Evolutionary conservation across 2,113 vertebrate species (phyloP), one percentile per base, ranked within the genome.

Genomic region (Oreochromis aureus): DNA sequence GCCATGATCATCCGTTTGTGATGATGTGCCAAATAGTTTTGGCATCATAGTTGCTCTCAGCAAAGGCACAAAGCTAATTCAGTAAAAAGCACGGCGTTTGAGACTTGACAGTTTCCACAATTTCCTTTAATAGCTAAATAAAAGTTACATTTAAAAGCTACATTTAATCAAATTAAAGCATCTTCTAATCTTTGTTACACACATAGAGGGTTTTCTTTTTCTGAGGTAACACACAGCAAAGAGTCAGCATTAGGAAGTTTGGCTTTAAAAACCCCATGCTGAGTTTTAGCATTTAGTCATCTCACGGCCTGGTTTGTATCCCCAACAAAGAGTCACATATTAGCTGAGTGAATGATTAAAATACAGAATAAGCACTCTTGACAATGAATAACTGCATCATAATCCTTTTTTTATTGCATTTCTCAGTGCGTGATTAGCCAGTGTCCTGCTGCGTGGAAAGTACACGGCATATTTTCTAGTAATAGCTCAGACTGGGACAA

Each of bases 331-430:
- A 86, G 86, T 79, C 82, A 87, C 89, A 88, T 91, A 93, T 89
- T 92, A 91, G 92, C 51, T 78, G 78, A 91, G 66, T 69, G 56
- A 85, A 82, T 69, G 84, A 86, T 91, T 94, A 93, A 94, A 94
- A 87, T 9, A 85, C 54, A 78, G 86, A 71, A 91, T 87, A 90
- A 93, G 89, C 92, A 89, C 81, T 86, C 93, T 80, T 89, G 46
- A 86, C 59, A 76, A 90, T 87, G 88, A 85, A 91, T 71, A 92
- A 87, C 81, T 76, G 83, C 73, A 81, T 91, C 89, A 86, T 95
- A 96, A 95, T 96, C 94, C 93, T 12, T 81, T 93, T 94, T 95
- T 94, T 94, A 95, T 96, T 95, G 86, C 89, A 93, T 95, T 95
- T 94, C 90, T 91, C n/a, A 2, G 82, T 76, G 81, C 46, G 55